Base-by-base conservation (phyloP, 2,113 vertebrate species). In the Chrysemys picta region DNA sequence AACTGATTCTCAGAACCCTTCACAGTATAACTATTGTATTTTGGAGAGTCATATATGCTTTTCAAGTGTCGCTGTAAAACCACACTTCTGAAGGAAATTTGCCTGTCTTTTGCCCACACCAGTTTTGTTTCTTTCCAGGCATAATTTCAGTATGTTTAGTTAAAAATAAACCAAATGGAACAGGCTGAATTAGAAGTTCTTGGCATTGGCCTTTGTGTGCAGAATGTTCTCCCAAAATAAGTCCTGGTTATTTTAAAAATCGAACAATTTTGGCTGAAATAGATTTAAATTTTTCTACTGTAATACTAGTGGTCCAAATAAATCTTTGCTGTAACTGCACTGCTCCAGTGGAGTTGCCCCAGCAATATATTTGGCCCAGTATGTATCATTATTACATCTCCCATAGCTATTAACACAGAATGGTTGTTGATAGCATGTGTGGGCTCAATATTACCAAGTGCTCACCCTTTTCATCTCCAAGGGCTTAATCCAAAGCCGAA, bases 121-220 rank as follows among this genome's bases (percentile, higher is more conserved):
- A 82, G 56, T 95, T 96, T 94, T 97, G 49, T 95, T 98, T 97
- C 84, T 90, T 94, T 97, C 97, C 96, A 96, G 95, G 79, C 97
- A 96, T 97, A 97, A 38, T 88, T 93, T 89, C 92, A 88, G 42
- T 54, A 91, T 88, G 81, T 50, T 93, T 84, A 91, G 92, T 96
- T 87, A 93, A 96, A 97, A 91, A 96, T 93, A 96, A 96, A 95
- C 95, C 6, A 85, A 89, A 91, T 93, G 83, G 96, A 97, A 97
- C 97, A 95, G 90, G 95, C 96, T 94, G 75, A 97, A 93, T 95
- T 91, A 90, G 92, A 96, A 38, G 89, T 97, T 97, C 91, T 95
- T 98, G 84, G 87, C 83, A 90, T 82, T 92, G 82, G 19, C 65
- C 4, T 87, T 96, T 90, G 69, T 80, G 22, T 80, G 84, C 94